Evolutionary conservation across 2,888 invertebrate species (phyloP).

Genomic region (Watsonalla cultraria): DNA sequence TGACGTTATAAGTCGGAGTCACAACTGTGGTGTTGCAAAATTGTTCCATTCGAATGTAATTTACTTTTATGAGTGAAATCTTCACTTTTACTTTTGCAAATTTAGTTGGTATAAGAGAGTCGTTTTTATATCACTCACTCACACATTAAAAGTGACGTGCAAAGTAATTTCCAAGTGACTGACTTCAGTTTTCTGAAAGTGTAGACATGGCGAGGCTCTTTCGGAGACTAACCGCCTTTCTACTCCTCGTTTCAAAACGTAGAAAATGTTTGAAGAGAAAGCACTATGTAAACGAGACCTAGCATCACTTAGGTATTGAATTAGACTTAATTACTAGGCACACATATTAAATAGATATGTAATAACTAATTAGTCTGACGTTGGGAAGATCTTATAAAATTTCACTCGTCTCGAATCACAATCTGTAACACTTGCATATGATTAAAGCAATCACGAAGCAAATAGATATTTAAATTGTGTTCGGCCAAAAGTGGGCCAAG

Average conservation of each 20-base stretch:
- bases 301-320: slow-evolving; percentile 29
- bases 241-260: slow-evolving; percentile 35
- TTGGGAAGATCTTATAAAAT: slow-evolving; percentile 19
- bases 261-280: slow-evolving; percentile 57
- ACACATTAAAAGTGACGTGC: slow-evolving; percentile 9
- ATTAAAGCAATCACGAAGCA: not conserved
- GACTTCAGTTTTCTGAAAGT: slow-evolving; percentile 24
- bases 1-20: not conserved
- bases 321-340: slow-evolving; percentile 37
- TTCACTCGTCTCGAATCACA: slow-evolving; percentile 6
- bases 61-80: slow-evolving; percentile 25
- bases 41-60: slow-evolving; percentile 22
- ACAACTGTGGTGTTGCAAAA: slow-evolving; percentile 17
- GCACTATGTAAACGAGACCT: slow-evolving; percentile 32
- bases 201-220: slow-evolving; percentile 12
- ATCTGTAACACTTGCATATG: not conserved
- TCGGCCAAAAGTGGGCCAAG: not conserved
- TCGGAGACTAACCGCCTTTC: slow-evolving; percentile 38
- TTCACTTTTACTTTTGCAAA: slow-evolving; percentile 34
- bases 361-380: slow-evolving; percentile 27
- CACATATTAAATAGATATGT: slow-evolving; percentile 23
- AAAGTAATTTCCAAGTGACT: slow-evolving; percentile 12
- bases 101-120: slow-evolving; percentile 9
- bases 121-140: not conserved
- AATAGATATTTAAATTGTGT: no score